Conservation (phyloP, 2,797 vertebrate species). For the Poliocrania exsul region DNA sequence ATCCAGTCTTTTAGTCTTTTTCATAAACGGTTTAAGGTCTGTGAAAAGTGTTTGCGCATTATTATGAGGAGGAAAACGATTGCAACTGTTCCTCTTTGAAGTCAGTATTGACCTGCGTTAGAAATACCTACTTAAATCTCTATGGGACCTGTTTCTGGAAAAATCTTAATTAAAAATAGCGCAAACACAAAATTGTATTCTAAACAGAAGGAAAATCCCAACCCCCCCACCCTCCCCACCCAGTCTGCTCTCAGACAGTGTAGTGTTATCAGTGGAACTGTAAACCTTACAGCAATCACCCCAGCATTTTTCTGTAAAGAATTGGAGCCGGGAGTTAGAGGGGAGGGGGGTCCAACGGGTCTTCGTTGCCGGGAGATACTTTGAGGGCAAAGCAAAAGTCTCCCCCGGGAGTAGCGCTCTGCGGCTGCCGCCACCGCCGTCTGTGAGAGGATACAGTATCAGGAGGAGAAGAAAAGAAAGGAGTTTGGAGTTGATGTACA, state of each 20-base stretch:
- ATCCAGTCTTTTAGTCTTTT: background rate
- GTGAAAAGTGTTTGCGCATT: background rate
- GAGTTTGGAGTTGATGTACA: conserved; percentile 70
- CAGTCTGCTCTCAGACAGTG: background rate
- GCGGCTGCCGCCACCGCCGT: background rate
- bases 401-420: background rate
- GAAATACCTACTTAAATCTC: conserved; percentile 8
- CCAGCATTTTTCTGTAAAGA: background rate
- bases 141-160: conserved; percentile 24
- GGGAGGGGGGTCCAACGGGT: background rate
- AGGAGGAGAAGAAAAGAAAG: conserved; percentile 47
- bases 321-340: no score
- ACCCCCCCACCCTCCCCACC: background rate
- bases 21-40: background rate
- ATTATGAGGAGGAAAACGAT: background rate
- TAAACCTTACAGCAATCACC: background rate
- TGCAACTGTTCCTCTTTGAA: background rate
- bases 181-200: background rate
- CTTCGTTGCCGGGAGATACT: conserved; percentile 35
- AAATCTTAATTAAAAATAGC: conserved; percentile 49
- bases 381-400: conserved; percentile 23
- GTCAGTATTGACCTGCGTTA: background rate
- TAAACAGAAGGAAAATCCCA: background rate
- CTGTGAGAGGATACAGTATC: conserved; percentile 40
- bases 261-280: background rate